Evolutionary conservation across 2,797 vertebrate genomes (phyloP), one percentile per base, ranked within the genome.

Genomic region (Melanotaenia nigrans): DNA sequence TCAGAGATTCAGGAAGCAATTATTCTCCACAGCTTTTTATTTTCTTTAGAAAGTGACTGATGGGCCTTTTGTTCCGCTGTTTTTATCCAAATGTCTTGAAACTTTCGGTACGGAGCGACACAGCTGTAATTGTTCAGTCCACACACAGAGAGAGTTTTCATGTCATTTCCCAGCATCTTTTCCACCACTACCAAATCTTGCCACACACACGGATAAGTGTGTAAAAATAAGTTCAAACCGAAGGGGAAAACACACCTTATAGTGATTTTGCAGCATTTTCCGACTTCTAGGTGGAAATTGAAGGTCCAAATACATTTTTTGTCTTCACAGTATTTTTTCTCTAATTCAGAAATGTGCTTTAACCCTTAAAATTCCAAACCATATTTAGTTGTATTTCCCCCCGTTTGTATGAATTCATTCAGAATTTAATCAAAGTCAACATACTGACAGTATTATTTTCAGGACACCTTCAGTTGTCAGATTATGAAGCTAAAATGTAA

Each of bases 21-120:
- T 56, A 5, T 30, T 42, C 62, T 28, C 0, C 18, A 20, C 32
- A 8, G 12, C 25, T 30, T 49, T n/a, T 61, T 25, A 13, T 55
- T 40, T 42, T 28, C n/a, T 20, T 11, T 42, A 5, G 1, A 28
- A 12, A 40, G 25, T 53, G 42, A 38, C 66, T 30, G 42, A 47
- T 47, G 28, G 28, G 24, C 28, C 45, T 49, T 62, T 66, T 58
- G 5, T 30, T 22, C 14, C 24, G 56, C 53, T 66, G 22, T 61
- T 61, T 67, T 28, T 32, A 49, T 47, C 20, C 42, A 57, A 10
- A 68, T 56, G 13, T 60, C 28, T 22, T 11, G 30, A 32, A 61
- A 53, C 57, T 36, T 54, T 54, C 25, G 20, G 12, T 62, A 24
- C 22, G 42, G 63, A 40, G 16, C 25, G 6, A 10, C 36, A 3